These are phyloP conservation scores for Hyposoter dolosus DNA, from an alignment of 2,888 invertebrate genomes.

Conservation along the genomic window DNA sequence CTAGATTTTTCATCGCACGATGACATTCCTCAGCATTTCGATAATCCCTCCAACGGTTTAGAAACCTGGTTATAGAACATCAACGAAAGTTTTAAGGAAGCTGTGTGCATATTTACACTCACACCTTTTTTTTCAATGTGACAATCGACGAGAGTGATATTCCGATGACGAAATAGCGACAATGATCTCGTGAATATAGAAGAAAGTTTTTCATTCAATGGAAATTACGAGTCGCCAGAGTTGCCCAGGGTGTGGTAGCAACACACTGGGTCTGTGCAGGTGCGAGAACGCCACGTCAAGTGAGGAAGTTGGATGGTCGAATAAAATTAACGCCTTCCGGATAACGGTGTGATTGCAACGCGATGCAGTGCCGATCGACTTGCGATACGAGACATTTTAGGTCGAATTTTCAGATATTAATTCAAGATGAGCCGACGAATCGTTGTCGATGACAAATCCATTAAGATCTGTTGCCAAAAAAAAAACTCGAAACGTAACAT, in stretches of 20 bases:
- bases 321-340: constrained; percentile 79
- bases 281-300: constrained; percentile 67
- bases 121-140: not conserved
- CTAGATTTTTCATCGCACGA: not conserved
- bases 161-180: not conserved
- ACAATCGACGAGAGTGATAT: not conserved
- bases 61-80: not conserved
- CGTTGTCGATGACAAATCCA: not conserved
- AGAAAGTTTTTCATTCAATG: constrained; percentile 18
- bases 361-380: constrained; percentile 53
- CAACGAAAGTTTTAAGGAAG: not conserved
- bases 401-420: not conserved
- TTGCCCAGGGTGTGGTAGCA: constrained; percentile 52
- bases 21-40: not conserved
- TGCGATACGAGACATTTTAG: constrained; percentile 3
- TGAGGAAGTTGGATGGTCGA: constrained; percentile 74
- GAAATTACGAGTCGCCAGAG: constrained; percentile 15
- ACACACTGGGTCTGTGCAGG: constrained; percentile 43
- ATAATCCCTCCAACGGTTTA: not conserved
- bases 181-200: constrained; percentile 18
- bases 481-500: not conserved
- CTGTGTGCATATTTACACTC: not conserved
- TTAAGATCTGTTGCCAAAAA: not conserved
- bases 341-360: constrained; percentile 80
- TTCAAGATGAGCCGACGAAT: not conserved